A percentile compares a stretch with the other conserved stretches of the same genome.
Evolutionary conservation across 1,140 invertebrate genomes (phyloP).

Genomic region (Cherax quadricarinatus): DNA sequence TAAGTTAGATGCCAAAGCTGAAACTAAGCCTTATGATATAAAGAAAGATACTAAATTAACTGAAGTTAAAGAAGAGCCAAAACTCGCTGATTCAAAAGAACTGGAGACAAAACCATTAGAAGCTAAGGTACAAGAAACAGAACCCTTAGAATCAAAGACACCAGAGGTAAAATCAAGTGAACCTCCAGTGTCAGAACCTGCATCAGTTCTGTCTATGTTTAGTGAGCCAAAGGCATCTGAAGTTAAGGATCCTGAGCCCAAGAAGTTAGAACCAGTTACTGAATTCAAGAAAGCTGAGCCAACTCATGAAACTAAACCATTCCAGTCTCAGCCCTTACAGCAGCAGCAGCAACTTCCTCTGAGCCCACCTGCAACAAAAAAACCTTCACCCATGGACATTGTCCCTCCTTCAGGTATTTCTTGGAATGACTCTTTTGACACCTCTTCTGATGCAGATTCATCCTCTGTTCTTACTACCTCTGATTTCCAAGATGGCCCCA

Average conservation of each 20-base stretch:
- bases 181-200: neutral
- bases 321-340: constrained; percentile 8
- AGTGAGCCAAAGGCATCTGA: constrained; percentile 20
- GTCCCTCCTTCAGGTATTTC: constrained; percentile 66
- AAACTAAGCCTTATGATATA: constrained; percentile 26
- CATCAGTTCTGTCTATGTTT: neutral
- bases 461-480: constrained; percentile 41
- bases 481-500: constrained; percentile 28
- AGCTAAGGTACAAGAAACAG: constrained; percentile 45
- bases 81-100: constrained; percentile 41
- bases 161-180: constrained; percentile 18
- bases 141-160: constrained; percentile 13
- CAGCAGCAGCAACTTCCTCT: constrained; percentile 52
- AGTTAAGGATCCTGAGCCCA: constrained; percentile 26
- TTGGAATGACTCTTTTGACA: constrained; percentile 56
- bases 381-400: constrained; percentile 58
- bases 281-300: constrained; percentile 40
- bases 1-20: constrained; percentile 43
- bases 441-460: constrained; percentile 45
- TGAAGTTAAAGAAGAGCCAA: constrained; percentile 43
- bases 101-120: constrained; percentile 40
- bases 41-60: constrained; percentile 22
- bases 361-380: constrained; percentile 56
- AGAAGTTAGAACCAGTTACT: constrained; percentile 19
- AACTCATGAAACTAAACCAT: constrained; percentile 40